phyloP scores from a whole-genome alignment of 2,888 invertebrate species.

The Neoascia interrupta region DNA sequence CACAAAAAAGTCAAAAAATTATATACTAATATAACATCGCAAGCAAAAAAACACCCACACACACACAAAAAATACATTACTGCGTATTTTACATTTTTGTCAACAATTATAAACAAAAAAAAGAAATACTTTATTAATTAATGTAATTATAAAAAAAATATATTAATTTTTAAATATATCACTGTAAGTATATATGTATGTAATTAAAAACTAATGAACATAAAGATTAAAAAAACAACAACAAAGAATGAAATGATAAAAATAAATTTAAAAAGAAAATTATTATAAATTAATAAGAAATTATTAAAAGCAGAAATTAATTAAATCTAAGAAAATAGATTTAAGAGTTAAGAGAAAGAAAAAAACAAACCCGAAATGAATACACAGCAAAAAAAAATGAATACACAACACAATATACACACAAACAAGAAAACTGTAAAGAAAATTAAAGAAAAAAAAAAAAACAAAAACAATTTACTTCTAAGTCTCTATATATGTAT shows the following conservation, averaged over 20 bases:
- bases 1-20: slow-evolving; percentile 18
- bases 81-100: slow-evolving; percentile 55
- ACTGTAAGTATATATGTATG: slow-evolving; percentile 61
- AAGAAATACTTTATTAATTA: slow-evolving; percentile 49
- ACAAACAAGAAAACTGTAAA: slow-evolving; percentile 43
- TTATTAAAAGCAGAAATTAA: slow-evolving; percentile 49
- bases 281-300: slow-evolving; percentile 33
- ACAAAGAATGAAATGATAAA: slow-evolving; percentile 32
- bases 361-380: slow-evolving; percentile 25
- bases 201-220: slow-evolving; percentile 46
- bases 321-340: slow-evolving; percentile 48
- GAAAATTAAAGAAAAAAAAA: slow-evolving; percentile 24
- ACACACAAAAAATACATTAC: slow-evolving; percentile 31
- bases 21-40: slow-evolving; percentile 7
- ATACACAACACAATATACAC: slow-evolving; percentile 32
- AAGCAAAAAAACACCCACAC: not conserved
- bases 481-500: slow-evolving; percentile 55
- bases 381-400: slow-evolving; percentile 39
- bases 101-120: slow-evolving; percentile 44
- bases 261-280: slow-evolving; percentile 41
- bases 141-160: slow-evolving; percentile 50
- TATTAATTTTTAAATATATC: slow-evolving; percentile 44
- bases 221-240: slow-evolving; percentile 19
- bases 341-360: slow-evolving; percentile 31
- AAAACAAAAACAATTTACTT: slow-evolving; percentile 40